Percentiles rank a stretch among this genome's conserved stretches.
phyloP scores from a whole-genome alignment of 1,140 invertebrate genomes.

The Diploscapter pachys region DNA sequence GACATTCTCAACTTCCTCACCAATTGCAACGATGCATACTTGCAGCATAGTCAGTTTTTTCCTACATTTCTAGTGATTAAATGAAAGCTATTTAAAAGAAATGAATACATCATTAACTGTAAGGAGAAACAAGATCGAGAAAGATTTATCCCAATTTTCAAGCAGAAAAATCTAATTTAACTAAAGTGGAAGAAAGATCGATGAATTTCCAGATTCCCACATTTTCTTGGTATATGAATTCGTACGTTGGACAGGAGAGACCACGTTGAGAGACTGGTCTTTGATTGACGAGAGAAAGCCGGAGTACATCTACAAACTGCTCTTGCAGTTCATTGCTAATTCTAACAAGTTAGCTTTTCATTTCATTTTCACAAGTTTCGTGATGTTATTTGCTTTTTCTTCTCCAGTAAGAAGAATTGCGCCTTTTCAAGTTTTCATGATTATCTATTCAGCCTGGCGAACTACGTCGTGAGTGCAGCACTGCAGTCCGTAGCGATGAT shows the following conservation, averaged over 20 bases:
- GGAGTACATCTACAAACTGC: conserved; percentile 19
- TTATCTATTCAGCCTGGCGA: conserved; percentile 20
- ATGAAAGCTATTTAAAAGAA: conserved; percentile 1
- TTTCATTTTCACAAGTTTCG: too few relatives aligned
- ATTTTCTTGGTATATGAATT: conserved; percentile 32
- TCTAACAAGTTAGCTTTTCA: conserved; percentile 14
- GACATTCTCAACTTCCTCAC: too few relatives aligned
- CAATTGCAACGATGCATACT: too few relatives aligned
- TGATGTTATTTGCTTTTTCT: too few relatives aligned
- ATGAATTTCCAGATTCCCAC: background rate
- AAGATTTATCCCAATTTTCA: background rate
- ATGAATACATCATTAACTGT: background rate
- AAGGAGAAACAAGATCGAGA: background rate
- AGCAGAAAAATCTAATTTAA: too few relatives aligned
- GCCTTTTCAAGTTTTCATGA: conserved; percentile 1
- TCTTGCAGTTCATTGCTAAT: conserved; percentile 26
- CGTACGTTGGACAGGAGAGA: conserved; percentile 18
- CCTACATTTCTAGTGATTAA: background rate
- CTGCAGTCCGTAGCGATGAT: conserved; percentile 26
- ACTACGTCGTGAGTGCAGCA: conserved; percentile 21
- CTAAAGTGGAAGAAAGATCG: too few relatives aligned
- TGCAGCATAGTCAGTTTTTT: too few relatives aligned
- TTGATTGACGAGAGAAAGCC: conserved; percentile 10
- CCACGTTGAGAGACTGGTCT: conserved; percentile 29
- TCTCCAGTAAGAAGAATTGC: too few relatives aligned